A percentile compares a stretch with the other conserved stretches of the same genome.
Conservation (phyloP, 2,888 invertebrate genomes). For the Acanthopleura granulata region DNA sequence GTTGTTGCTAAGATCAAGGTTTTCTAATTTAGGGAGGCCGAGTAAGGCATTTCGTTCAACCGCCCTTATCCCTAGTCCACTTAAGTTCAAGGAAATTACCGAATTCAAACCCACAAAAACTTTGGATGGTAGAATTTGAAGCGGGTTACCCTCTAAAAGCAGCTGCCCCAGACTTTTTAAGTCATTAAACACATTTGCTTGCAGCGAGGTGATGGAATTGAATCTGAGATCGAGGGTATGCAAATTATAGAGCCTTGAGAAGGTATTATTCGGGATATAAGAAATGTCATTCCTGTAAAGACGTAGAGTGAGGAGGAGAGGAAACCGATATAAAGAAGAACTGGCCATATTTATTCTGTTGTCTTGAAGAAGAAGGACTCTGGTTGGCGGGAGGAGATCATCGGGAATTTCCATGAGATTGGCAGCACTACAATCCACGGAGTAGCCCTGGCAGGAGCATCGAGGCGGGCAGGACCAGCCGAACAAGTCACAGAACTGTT, state of each 20-base stretch:
- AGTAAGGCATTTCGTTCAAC: neutral
- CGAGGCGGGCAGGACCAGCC: neutral
- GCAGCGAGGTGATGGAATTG: neutral
- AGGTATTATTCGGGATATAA: neutral
- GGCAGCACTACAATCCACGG: neutral
- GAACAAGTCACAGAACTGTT: no score
- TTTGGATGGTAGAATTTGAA: neutral
- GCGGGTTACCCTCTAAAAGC: neutral
- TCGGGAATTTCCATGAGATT: neutral
- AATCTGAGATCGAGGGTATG: neutral
- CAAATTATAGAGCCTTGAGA: neutral
- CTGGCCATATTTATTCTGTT: neutral
- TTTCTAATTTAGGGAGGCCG: neutral
- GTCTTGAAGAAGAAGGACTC: neutral
- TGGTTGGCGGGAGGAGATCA: neutral
- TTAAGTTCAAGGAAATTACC: neutral
- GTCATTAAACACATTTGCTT: neutral
- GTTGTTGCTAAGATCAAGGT: neutral
- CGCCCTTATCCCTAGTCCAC: neutral
- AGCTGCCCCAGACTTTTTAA: neutral
- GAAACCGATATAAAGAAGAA: neutral
- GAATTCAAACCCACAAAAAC: constrained; percentile 3
- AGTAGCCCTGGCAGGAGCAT: neutral
- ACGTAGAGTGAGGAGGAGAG: neutral
- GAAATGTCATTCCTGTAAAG: neutral